Conservation (phyloP, 2,888 invertebrate species). For the Priocnemis perturbator region DNA sequence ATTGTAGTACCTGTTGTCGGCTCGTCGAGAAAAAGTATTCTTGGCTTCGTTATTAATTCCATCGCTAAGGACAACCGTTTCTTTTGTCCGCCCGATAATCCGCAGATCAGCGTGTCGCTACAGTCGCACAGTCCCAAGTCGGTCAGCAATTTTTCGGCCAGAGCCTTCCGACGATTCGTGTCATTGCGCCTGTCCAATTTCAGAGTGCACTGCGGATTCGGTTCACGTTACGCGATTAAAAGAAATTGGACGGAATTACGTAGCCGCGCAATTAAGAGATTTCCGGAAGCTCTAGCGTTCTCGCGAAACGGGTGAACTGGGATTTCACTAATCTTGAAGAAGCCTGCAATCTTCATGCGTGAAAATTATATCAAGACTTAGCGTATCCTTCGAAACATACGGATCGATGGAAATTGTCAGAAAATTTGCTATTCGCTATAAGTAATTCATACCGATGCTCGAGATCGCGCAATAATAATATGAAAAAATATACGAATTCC, state of each 20-base stretch:
- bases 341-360: too few relatives aligned
- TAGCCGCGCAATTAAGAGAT: too few relatives aligned
- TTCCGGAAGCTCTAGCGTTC: neutral
- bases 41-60: slow-evolving; percentile 52
- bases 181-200: slow-evolving; percentile 40
- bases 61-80: slow-evolving; percentile 79
- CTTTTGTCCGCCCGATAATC: slow-evolving; percentile 79
- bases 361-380: too few relatives aligned
- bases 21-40: slow-evolving; percentile 59
- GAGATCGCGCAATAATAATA: too few relatives aligned
- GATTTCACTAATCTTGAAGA: too few relatives aligned
- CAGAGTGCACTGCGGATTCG: slow-evolving; percentile 50
- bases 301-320: neutral
- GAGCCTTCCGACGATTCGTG: slow-evolving; percentile 23
- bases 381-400: too few relatives aligned
- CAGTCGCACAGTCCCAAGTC: slow-evolving; percentile 55
- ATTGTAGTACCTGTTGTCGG: slow-evolving; percentile 59
- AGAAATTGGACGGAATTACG: too few relatives aligned
- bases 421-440: too few relatives aligned
- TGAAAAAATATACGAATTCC: too few relatives aligned
- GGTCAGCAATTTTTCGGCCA: slow-evolving; percentile 36
- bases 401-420: too few relatives aligned
- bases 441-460: too few relatives aligned
- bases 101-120: slow-evolving; percentile 75
- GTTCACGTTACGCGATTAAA: slow-evolving; percentile 10